phyloP scores from a whole-genome alignment of 2,888 invertebrate species.

The Iphiclides podalirius region DNA sequence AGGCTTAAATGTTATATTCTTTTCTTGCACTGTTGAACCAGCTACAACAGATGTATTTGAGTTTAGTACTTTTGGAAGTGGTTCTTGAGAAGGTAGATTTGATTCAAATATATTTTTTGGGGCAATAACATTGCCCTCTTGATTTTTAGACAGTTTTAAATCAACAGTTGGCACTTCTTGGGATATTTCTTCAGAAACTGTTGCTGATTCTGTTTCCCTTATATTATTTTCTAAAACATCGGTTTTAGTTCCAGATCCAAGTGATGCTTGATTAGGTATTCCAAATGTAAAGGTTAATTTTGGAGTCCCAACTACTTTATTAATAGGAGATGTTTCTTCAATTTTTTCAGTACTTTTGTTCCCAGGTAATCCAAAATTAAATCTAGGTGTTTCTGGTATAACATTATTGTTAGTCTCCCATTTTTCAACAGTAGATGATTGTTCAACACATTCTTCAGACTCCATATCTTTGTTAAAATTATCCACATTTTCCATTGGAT shows the following conservation, averaged over 20 bases:
- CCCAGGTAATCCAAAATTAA: constrained; percentile 41
- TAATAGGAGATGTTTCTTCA: constrained; percentile 13
- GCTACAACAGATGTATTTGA: neutral
- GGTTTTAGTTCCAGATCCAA: constrained; percentile 12
- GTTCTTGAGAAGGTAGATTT: constrained; percentile 17
- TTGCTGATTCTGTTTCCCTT: constrained; percentile 8
- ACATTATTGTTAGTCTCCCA: constrained; percentile 61
- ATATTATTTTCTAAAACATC: constrained; percentile 25
- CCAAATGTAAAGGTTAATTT: constrained; percentile 53
- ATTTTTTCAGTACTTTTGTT: constrained; percentile 36
- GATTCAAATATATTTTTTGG: constrained; percentile 23
- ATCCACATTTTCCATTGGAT: constrained; percentile 42
- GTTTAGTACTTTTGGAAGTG: constrained; percentile 28
- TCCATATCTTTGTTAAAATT: constrained; percentile 30
- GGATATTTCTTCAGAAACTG: constrained; percentile 33
- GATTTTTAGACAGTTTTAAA: neutral
- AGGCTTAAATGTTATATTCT: neutral
- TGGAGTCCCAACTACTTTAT: constrained; percentile 29
- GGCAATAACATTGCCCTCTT: neutral
- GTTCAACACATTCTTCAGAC: constrained; percentile 22
- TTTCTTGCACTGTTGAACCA: neutral
- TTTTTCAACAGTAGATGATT: constrained; percentile 35
- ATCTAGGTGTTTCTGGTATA: constrained; percentile 45
- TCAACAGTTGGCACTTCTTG: constrained; percentile 50
- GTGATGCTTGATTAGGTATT: constrained; percentile 40